phyloP scores from a whole-genome alignment of 2,113 vertebrate species.

The Tachuris rubrigastra region DNA sequence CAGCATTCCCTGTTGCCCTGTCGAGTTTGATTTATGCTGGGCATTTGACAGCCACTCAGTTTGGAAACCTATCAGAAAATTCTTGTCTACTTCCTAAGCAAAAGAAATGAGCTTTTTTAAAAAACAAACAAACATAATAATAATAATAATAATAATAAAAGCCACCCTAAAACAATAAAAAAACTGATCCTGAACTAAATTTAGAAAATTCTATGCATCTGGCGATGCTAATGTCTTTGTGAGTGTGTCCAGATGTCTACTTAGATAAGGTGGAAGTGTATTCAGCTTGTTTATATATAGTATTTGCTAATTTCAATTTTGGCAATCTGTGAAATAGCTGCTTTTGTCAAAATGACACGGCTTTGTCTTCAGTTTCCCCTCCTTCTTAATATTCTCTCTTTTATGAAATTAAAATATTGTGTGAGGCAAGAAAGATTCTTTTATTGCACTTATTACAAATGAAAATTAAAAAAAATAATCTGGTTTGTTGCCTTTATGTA shows the following conservation, averaged over 20 bases:
- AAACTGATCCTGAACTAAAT: neutral
- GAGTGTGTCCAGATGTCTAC: slow-evolving; percentile 1
- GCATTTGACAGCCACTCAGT: slow-evolving; percentile 33
- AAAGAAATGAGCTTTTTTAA: neutral
- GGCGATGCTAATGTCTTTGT: neutral
- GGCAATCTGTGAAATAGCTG: neutral
- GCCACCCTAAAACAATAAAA: neutral
- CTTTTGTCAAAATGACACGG: neutral
- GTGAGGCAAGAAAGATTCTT: neutral
- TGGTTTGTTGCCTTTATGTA: neutral
- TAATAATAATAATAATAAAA: neutral
- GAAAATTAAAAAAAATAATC: neutral
- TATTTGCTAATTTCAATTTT: slow-evolving; percentile 40
- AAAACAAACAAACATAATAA: neutral
- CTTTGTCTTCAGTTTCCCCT: neutral
- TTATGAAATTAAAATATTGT: neutral
- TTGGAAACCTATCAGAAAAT: slow-evolving; percentile 29
- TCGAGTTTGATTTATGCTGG: slow-evolving; percentile 48
- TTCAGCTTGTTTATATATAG: neutral
- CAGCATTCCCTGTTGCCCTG: neutral
- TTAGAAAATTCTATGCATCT: slow-evolving; percentile 22
- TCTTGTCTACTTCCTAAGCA: neutral
- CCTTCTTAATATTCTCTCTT: neutral
- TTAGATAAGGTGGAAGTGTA: neutral
- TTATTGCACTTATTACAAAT: neutral